Evolutionary conservation across 2,797 vertebrate species (phyloP).

Genomic region (Hoplostethus atlanticus): DNA sequence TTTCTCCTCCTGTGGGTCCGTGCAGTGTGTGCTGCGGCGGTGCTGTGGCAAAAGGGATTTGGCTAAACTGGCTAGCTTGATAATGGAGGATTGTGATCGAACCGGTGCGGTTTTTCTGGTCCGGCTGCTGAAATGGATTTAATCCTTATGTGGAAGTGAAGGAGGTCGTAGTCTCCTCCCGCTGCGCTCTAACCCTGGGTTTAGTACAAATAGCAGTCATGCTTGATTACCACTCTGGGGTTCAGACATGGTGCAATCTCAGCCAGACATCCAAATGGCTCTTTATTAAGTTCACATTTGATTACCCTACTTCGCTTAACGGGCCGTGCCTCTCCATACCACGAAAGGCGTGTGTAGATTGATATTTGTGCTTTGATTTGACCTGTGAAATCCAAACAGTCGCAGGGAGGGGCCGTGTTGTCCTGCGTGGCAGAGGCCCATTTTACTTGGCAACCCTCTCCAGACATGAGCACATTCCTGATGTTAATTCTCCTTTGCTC

Average conservation of each 20-base stretch:
- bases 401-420: constrained; percentile 13
- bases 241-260: constrained; percentile 64
- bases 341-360: constrained; percentile 12
- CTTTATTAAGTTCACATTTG: constrained; percentile 67
- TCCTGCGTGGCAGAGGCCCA: constrained; percentile 34
- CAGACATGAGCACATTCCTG: constrained; percentile 65
- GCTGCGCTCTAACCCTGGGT: constrained; percentile 27
- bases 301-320: constrained; percentile 50
- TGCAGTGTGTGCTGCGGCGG: constrained; percentile 38
- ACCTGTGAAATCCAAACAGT: constrained; percentile 42
- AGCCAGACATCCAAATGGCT: constrained; percentile 65
- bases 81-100: constrained; percentile 45
- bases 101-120: constrained; percentile 54
- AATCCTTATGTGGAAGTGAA: constrained; percentile 47
- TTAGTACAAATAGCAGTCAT: constrained; percentile 59
- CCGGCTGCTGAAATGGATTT: constrained; percentile 31
- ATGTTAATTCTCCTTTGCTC: constrained; percentile 47
- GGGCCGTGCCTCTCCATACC: constrained; percentile 27
- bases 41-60: constrained; percentile 58
- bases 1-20: constrained; percentile 36
- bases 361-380: constrained; percentile 39
- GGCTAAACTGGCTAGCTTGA: constrained; percentile 66
- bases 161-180: constrained; percentile 35
- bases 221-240: constrained; percentile 62
- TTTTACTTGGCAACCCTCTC: constrained; percentile 54